phyloP scores from a whole-genome alignment of 2,797 vertebrate species.

The Melanotaenia nigrans region DNA sequence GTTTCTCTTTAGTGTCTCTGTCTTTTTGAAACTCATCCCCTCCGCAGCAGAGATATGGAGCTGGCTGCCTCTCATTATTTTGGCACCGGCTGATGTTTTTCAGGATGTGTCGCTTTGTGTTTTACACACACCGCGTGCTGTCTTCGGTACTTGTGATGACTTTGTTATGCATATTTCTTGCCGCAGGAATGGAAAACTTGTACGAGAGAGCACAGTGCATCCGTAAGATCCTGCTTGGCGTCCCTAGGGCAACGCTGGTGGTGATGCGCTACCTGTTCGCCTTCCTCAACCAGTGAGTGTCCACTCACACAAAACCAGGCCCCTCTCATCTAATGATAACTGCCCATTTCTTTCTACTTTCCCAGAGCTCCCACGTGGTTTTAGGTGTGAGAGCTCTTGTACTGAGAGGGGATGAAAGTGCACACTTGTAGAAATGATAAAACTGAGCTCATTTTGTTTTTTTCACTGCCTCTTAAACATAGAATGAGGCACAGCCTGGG shows the following conservation, averaged over 20 bases:
- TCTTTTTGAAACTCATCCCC: constrained; percentile 40
- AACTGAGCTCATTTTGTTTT: constrained; percentile 45
- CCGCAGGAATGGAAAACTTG: constrained; percentile 94
- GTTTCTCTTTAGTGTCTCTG: constrained; percentile 30
- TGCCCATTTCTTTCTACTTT: constrained; percentile 19
- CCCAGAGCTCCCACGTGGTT: neutral
- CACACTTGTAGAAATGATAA: constrained; percentile 36
- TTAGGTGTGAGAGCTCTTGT: constrained; percentile 16
- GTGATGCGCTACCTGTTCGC: constrained; percentile 99
- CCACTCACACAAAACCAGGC: constrained; percentile 9
- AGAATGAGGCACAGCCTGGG: constrained; percentile 36
- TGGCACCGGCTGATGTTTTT: constrained; percentile 9
- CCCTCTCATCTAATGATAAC: constrained; percentile 1
- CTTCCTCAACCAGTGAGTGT: constrained; percentile 99
- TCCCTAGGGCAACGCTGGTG: constrained; percentile 92
- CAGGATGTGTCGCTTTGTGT: constrained; percentile 12
- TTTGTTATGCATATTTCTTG: constrained; percentile 17
- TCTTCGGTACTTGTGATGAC: constrained; percentile 9
- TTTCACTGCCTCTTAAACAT: constrained; percentile 61
- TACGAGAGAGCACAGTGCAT: constrained; percentile 96
- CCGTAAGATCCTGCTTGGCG: constrained; percentile 93
- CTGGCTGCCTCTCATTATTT: constrained; percentile 13
- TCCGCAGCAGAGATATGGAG: constrained; percentile 11
- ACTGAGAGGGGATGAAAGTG: constrained; percentile 29
- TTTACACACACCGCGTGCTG: constrained; percentile 12